Conservation (phyloP, 2,113 vertebrate genomes). For the Lethenteron reissneri region DNA sequence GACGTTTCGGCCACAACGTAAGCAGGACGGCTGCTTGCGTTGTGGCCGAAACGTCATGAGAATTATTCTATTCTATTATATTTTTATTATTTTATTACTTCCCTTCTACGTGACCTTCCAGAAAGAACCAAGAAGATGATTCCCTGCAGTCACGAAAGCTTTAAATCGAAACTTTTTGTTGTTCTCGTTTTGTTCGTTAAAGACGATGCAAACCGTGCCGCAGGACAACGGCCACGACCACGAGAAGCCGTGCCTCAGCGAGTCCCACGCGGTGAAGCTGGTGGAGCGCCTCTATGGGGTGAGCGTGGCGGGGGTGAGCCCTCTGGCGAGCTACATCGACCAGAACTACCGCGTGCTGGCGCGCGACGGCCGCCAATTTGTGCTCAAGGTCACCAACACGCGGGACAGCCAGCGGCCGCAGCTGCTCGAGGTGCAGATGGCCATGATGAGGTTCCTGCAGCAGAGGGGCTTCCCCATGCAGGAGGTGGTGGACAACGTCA, state of each 20-base stretch:
- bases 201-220: no score
- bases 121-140: no score
- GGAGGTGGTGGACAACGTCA: constrained; percentile 18
- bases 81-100: no score
- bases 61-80: no score
- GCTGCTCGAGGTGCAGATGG: constrained; percentile 37
- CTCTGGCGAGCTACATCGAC: constrained; percentile 61
- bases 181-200: no score
- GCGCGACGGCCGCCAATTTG: constrained; percentile 21
- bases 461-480: constrained; percentile 41
- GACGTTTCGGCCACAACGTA: no score
- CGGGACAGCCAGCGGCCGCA: constrained; percentile 27
- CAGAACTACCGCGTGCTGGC: constrained; percentile 47
- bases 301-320: constrained; percentile 19
- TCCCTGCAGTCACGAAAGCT: no score
- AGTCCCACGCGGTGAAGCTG: constrained; percentile 26
- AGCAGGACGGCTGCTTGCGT: no score
- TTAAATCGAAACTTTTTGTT: no score
- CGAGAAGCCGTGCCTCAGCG: constrained; percentile 25
- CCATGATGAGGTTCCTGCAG: constrained; percentile 34
- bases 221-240: no score
- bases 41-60: no score
- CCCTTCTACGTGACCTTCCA: no score
- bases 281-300: constrained; percentile 33
- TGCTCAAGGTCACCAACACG: constrained; percentile 57